Percentiles rank a stretch among this genome's conserved stretches.
These are phyloP conservation scores for Catharus fuscescens DNA, from an alignment of 2,113 vertebrate genomes.

Conservation along the genomic window DNA sequence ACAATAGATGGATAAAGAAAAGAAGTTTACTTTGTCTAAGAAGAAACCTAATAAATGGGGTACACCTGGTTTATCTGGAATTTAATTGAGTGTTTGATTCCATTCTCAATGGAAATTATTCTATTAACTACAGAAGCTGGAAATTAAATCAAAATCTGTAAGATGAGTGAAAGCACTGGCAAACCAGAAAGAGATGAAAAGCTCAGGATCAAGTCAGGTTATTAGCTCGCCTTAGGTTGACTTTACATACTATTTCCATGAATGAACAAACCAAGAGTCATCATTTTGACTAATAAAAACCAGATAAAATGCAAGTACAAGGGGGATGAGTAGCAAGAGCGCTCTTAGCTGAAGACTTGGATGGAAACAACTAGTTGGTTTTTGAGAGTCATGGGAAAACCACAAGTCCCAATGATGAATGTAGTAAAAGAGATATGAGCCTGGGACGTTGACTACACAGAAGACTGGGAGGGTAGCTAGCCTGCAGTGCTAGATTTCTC, in stretches of 20 bases:
- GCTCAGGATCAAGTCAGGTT: background rate
- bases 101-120: background rate
- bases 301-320: background rate
- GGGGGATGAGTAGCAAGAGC: background rate
- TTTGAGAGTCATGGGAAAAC: background rate
- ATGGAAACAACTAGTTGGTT: background rate
- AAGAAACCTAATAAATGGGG: background rate
- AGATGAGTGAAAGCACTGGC: background rate
- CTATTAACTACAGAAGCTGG: background rate
- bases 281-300: background rate
- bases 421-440: background rate
- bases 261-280: background rate
- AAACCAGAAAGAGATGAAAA: background rate
- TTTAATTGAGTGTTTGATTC: background rate
- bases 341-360: background rate
- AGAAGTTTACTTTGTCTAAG: background rate
- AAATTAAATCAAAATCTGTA: background rate
- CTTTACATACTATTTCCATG: background rate
- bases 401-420: background rate
- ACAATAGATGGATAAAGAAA: background rate
- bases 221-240: background rate
- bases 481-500: background rate
- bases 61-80: background rate
- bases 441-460: background rate
- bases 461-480: background rate